These are phyloP conservation scores for Stenodema calcarata DNA, from an alignment of 2,888 invertebrate species.

Conservation along the genomic window DNA sequence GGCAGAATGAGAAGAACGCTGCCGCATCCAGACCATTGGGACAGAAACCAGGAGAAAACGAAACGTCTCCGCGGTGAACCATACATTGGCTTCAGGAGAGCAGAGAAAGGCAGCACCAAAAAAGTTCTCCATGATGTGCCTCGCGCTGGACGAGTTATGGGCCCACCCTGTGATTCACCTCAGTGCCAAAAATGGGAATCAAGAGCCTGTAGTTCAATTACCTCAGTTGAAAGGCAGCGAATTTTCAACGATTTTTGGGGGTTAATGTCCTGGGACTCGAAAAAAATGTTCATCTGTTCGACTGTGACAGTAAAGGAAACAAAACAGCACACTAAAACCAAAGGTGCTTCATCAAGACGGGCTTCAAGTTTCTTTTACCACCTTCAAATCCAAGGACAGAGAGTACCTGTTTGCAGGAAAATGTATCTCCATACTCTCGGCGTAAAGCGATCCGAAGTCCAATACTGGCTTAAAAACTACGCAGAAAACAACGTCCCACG, in stretches of 20 bases:
- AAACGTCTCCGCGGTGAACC: conserved; percentile 33
- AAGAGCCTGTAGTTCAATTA: not conserved
- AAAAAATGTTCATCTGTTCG: conserved; percentile 34
- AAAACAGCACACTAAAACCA: conserved; percentile 10
- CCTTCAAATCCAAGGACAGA: not conserved
- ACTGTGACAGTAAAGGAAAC: not conserved
- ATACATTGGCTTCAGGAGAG: conserved; percentile 35
- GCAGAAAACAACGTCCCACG: not conserved
- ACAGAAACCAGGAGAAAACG: not conserved
- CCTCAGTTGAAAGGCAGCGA: not conserved
- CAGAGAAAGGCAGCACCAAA: not conserved
- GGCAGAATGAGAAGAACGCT: not conserved
- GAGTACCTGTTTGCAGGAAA: not conserved
- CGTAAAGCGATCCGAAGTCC: conserved; percentile 23
- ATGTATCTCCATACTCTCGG: conserved; percentile 39
- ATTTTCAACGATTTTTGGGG: conserved; percentile 35
- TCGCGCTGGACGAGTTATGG: conserved; percentile 18
- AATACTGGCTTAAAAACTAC: conserved; percentile 30
- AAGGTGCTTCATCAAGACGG: not conserved
- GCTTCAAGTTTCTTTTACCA: not conserved
- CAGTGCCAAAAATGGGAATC: not conserved
- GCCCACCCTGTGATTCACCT: conserved; percentile 17
- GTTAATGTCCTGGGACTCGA: conserved; percentile 20
- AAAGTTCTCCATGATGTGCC: conserved; percentile 34
- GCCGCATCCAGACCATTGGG: not conserved